Evolutionary conservation across 2,797 vertebrate species (phyloP).

Genomic region (Orestias chungarensis): DNA sequence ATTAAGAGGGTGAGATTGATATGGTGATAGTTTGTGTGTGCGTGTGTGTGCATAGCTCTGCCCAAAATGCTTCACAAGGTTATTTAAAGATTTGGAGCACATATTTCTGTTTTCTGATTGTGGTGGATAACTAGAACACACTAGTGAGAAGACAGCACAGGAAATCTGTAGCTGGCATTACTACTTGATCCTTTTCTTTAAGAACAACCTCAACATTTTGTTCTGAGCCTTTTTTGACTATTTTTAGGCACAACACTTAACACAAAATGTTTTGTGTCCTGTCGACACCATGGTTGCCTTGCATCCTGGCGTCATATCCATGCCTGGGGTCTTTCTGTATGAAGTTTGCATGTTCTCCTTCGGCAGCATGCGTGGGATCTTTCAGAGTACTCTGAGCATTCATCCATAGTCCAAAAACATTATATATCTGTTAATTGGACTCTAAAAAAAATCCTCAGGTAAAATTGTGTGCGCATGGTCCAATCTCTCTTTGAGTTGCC

Average conservation of each 20-base stretch:
- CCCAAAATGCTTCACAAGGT: conserved; percentile 19
- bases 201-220: neutral
- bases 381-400: no score
- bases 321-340: no score
- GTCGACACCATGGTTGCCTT: no score
- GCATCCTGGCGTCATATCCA: no score
- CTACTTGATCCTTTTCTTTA: neutral
- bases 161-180: neutral
- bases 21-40: conserved; percentile 18
- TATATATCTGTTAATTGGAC: no score
- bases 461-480: no score
- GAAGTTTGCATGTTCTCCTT: no score
- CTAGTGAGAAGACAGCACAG: neutral
- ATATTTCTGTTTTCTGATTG: neutral
- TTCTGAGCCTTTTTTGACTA: neutral
- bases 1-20: conserved; percentile 55
- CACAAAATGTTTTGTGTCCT: no score
- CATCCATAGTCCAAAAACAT: no score
- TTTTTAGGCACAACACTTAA: neutral
- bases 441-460: no score
- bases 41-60: conserved; percentile 7
- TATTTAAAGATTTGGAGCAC: conserved; percentile 1
- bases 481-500: no score
- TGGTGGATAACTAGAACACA: neutral
- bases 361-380: no score